Evolutionary conservation across 2,113 vertebrate genomes (phyloP).

Genomic region (Erythrocercus mccallii): DNA sequence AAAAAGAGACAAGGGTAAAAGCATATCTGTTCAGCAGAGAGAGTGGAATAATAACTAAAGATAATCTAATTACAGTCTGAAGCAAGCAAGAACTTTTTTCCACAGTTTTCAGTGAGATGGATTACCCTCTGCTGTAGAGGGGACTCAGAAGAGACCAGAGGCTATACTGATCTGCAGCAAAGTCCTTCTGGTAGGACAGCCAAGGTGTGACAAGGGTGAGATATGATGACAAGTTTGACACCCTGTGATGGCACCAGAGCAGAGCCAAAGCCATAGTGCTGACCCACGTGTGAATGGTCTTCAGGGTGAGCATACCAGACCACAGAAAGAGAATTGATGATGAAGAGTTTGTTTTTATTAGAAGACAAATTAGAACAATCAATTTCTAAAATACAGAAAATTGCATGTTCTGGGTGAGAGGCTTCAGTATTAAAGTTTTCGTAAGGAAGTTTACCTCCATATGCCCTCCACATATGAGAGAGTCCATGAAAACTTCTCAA

Average conservation of each 20-base stretch:
- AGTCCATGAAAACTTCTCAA: not conserved
- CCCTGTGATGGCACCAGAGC: not conserved
- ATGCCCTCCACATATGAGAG: not conserved
- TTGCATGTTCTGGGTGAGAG: not conserved
- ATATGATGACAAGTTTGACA: not conserved
- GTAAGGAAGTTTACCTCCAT: not conserved
- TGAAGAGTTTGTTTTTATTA: not conserved
- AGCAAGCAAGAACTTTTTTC: not conserved
- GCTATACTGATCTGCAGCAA: not conserved
- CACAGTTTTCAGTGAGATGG: not conserved
- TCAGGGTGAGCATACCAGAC: not conserved
- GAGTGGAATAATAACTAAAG: not conserved
- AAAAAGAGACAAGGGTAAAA: not conserved
- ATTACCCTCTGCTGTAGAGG: not conserved
- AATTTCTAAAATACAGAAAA: not conserved
- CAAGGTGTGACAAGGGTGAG: not conserved
- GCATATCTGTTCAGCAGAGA: not conserved
- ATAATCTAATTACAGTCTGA: not conserved
- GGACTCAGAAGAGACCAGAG: not conserved
- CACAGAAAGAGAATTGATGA: not conserved
- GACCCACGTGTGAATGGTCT: not conserved
- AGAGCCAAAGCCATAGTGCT: not conserved
- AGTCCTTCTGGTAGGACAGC: not conserved
- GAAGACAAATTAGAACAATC: conserved; percentile 3
- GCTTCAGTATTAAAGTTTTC: not conserved